Evolutionary conservation across 2,113 vertebrate species (phyloP).

Genomic region (Antechinus stuartii): DNA sequence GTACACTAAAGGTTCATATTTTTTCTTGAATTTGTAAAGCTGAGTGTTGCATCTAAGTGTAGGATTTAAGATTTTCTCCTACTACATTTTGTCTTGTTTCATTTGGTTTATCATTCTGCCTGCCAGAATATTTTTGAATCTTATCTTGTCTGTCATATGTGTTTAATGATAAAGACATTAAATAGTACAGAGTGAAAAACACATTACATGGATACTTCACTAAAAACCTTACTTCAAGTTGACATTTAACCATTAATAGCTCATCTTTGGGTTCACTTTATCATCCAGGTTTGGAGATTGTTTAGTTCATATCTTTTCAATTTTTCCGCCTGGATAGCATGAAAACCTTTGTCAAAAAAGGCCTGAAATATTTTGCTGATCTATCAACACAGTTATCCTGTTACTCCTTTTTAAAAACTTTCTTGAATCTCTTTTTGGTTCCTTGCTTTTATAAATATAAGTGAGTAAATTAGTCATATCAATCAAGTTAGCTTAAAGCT

Average conservation of each 20-base stretch:
- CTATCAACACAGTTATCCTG: not conserved
- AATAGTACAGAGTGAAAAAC: not conserved
- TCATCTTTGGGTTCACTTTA: not conserved
- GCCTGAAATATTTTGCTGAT: not conserved
- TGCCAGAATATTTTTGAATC: not conserved
- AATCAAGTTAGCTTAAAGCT: not conserved
- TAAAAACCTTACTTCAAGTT: not conserved
- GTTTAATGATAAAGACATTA: not conserved
- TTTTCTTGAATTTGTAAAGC: not conserved
- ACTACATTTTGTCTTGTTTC: not conserved
- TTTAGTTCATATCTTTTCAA: not conserved
- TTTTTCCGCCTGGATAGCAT: constrained; percentile 12
- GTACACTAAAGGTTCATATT: not conserved
- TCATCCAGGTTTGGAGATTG: not conserved
- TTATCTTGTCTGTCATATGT: not conserved
- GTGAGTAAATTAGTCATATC: not conserved
- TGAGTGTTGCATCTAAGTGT: not conserved
- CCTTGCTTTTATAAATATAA: not conserved
- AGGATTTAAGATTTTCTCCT: not conserved
- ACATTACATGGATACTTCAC: not conserved
- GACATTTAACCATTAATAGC: not conserved
- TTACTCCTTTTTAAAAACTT: not conserved
- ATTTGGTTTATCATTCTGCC: not conserved
- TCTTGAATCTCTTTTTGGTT: not conserved
- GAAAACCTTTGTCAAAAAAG: not conserved